phyloP scores from a whole-genome alignment of 2,888 invertebrate genomes.

The Serrognathus titanus region DNA sequence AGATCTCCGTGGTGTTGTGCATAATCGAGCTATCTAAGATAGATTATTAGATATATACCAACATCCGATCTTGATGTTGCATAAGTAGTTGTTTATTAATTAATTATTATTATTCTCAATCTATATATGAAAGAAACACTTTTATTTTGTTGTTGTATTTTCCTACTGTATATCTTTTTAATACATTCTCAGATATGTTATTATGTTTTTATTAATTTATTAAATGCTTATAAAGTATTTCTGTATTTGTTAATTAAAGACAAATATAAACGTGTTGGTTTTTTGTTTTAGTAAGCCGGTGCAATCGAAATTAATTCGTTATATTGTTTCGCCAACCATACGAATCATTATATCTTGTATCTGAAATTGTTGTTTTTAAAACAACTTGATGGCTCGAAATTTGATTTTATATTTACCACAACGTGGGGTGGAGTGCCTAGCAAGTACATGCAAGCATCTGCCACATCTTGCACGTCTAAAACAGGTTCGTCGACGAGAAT shows the following conservation, averaged over 20 bases:
- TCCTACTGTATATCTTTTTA: slow-evolving; percentile 30
- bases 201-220: slow-evolving; percentile 41
- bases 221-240: slow-evolving; percentile 25
- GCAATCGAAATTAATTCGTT: background rate
- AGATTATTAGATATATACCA: slow-evolving; percentile 33
- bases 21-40: slow-evolving; percentile 33
- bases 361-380: background rate
- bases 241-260: slow-evolving; percentile 20
- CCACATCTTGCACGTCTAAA: slow-evolving; percentile 16
- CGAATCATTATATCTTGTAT: slow-evolving; percentile 2
- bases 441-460: slow-evolving; percentile 18
- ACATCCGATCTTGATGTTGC: slow-evolving; percentile 36
- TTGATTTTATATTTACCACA: slow-evolving; percentile 9
- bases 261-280: background rate
- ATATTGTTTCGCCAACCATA: background rate
- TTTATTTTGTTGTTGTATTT: slow-evolving; percentile 30
- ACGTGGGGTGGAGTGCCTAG: slow-evolving; percentile 20
- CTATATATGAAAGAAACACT: slow-evolving; percentile 18
- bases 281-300: background rate
- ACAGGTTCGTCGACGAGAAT: background rate
- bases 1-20: slow-evolving; percentile 38
- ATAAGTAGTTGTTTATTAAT: slow-evolving; percentile 25
- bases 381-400: background rate
- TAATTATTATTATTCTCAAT: slow-evolving; percentile 28
- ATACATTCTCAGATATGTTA: slow-evolving; percentile 30